Percentiles rank a stretch among this genome's conserved stretches.
These are phyloP conservation scores for Haemorhous mexicanus DNA, from an alignment of 2,113 vertebrate species.

Conservation along the genomic window DNA sequence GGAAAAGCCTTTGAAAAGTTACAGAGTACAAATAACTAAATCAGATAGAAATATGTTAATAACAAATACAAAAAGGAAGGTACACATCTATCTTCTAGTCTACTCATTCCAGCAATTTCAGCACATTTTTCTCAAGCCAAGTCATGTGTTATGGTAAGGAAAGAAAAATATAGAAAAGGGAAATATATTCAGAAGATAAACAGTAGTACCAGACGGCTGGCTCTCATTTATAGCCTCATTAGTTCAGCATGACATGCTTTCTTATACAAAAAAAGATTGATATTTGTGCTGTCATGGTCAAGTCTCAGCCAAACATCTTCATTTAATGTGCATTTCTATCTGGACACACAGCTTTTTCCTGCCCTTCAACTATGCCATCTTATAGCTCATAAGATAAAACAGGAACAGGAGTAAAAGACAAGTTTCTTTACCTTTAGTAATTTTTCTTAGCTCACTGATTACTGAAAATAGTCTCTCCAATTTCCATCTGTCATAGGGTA, in stretches of 20 bases:
- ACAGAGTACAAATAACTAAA: neutral
- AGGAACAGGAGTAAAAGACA: neutral
- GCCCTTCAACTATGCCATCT: neutral
- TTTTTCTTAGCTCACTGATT: neutral
- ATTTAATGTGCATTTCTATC: neutral
- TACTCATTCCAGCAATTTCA: neutral
- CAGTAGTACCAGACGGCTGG: neutral
- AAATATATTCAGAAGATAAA: neutral
- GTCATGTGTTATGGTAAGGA: neutral
- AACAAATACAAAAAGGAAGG: neutral
- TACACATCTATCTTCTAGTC: neutral
- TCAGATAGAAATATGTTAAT: neutral
- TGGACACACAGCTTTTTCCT: neutral
- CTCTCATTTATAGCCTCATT: neutral
- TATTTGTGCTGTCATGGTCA: neutral
- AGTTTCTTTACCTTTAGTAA: neutral
- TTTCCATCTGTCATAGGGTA: neutral
- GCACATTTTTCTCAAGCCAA: neutral
- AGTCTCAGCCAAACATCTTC: neutral
- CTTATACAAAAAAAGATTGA: neutral
- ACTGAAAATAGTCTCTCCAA: neutral
- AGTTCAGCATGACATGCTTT: neutral
- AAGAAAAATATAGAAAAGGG: neutral
- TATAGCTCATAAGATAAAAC: neutral
- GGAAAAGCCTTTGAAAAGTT: neutral